Evolutionary conservation across 2,113 vertebrate genomes (phyloP), one percentile per base, ranked within the genome.

Genomic region (Pterocles burchelli): DNA sequence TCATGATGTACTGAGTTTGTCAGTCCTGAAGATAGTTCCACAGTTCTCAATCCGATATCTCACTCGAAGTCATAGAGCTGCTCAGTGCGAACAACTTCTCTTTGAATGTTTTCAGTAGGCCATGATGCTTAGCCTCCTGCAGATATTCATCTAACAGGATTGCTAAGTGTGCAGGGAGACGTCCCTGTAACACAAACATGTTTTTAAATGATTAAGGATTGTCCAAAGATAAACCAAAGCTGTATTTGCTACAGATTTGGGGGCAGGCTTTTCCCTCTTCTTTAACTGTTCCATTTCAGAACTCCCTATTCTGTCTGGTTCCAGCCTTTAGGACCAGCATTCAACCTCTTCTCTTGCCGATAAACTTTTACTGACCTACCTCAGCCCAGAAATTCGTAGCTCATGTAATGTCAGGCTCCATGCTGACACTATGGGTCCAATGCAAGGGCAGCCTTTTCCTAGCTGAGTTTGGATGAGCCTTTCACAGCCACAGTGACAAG

Each of bases 371-470:
- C 6, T 11, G n/a, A 2, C n/a, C 17, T 67, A 45, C n/a, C 20
- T 82, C 66, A 58, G 49, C 49, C 62, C n/a, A 66, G 58, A 88
- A 85, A 43, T 52, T 25, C 0, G 0, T 63, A 13, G 11, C 8
- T 92, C 7, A 2, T 6, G 7, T 66, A 31, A 28, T 11, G 22
- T 63, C 65, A 68, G 45, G 28, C 17, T 75, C 41, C 54, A 41
- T 0, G 0, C 48, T 62, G 70, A 34, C 13, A 24, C 33, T 54
- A 29, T 76, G 59, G 20, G n/a, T 54, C 41, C 3, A 1, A 0
- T 34, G 33, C 2, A 6, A 0, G 0, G 31, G 24, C 9, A 61
- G 41, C 15, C 36, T 26, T 89, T 80, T 68, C 48, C 45, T 45
- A 33, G 20, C 41, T 71, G 54, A 67, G 66, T 38, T 63, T 75